These are phyloP conservation scores for Rafetus swinhoei DNA, from an alignment of 2,113 vertebrate species.

Conservation along the genomic window DNA sequence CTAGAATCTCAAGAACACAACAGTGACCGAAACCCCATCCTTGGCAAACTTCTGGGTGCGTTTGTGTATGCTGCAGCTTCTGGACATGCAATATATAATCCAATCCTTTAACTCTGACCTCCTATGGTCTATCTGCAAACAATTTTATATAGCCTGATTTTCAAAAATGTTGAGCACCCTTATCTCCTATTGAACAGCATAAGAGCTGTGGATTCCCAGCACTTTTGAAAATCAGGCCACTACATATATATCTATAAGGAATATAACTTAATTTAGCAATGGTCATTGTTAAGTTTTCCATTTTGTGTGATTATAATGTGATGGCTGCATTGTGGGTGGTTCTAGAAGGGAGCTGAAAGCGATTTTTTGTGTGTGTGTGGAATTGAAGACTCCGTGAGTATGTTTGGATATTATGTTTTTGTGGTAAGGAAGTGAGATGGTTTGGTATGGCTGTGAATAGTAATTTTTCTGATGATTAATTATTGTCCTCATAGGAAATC, in stretches of 20 bases:
- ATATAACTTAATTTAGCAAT: background rate
- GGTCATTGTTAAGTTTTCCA: background rate
- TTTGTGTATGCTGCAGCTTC: background rate
- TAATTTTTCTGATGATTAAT: background rate
- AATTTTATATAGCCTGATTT: background rate
- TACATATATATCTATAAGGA: background rate
- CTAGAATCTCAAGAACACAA: background rate
- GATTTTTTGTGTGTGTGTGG: background rate
- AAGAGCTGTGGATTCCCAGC: background rate
- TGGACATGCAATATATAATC: background rate
- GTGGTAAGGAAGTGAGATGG: accelerated
- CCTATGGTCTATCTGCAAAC: background rate
- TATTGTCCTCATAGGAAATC: background rate
- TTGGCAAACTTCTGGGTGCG: background rate
- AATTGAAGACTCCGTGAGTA: background rate
- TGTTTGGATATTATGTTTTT: background rate
- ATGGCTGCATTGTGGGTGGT: background rate
- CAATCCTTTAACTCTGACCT: background rate
- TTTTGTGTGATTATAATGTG: background rate
- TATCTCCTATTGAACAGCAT: background rate
- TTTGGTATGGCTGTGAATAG: background rate
- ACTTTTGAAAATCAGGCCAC: background rate
- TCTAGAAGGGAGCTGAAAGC: background rate
- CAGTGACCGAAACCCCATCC: background rate
- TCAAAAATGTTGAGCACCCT: background rate